Evolutionary conservation across 2,888 invertebrate genomes (phyloP), one percentile per base, ranked within the genome.

Genomic region (Tyria jacobaeae): DNA sequence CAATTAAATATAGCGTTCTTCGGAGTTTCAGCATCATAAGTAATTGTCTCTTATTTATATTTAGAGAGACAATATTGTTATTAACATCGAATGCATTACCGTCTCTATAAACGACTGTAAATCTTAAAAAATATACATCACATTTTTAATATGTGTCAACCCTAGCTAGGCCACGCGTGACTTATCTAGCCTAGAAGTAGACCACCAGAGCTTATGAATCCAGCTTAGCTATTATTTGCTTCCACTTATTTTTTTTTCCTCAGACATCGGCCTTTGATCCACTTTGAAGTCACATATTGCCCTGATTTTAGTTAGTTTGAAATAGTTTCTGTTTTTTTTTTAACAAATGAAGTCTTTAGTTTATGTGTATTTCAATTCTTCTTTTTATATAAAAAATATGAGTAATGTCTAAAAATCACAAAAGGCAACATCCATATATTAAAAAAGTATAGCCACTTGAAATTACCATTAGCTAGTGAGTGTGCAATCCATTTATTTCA

Each of bases 171-270:
- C 9, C 12, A 25, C 65, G 62, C 74, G 74, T 76, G 76, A 70
- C 76, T 72, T 76, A 76, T 76, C 75, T 73, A 52, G 60, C 64
- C 69, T 57, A 65, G 66, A 53, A 71, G 73, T 55, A 66, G 62
- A 57, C 64, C 59, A 64, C 73, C 68, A 66, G 68, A 75, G 70
- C 71, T 73, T 71, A 68, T 66, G 68, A 66, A 65, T 68, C 68
- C 52, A 44, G 50, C 62, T 21, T 41, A 62, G 50, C 68, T 55
- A 70, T 68, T 73, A 64, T 70, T 54, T 60, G 50, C 34, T n/a
- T 21, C 50, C 53, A 53, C 63, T 58, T 60, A 63, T 21, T 48
- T 21, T 21, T 48, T 21, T 56, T 66, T 60, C 64, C 62, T 68
- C 31, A 41, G 66, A 56, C 25, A 57, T 60, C 49, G 47, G 31